Evolutionary conservation across 2,888 invertebrate genomes (phyloP).

Genomic region (Bombyx huttoni): DNA sequence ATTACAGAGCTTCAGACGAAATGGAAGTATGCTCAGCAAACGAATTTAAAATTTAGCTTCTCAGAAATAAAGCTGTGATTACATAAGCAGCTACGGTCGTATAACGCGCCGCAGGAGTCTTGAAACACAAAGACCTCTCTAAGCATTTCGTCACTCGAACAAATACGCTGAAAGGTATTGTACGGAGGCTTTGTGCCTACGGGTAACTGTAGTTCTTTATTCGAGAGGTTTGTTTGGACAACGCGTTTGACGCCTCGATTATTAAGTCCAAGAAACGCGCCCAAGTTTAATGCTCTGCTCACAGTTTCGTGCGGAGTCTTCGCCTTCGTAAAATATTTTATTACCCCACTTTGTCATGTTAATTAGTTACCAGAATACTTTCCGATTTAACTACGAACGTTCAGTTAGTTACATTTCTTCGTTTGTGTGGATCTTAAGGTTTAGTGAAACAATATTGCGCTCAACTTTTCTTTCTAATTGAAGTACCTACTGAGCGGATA

Average conservation of each 20-base stretch:
- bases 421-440: too few relatives aligned
- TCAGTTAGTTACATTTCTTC: too few relatives aligned
- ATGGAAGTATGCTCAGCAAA: neutral
- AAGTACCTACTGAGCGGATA: too few relatives aligned
- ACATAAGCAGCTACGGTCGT: conserved; percentile 13
- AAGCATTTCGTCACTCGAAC: conserved; percentile 51
- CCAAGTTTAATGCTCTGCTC: conserved; percentile 23
- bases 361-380: neutral
- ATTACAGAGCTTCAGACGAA: neutral
- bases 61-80: conserved; percentile 19
- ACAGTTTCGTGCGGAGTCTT: conserved; percentile 5
- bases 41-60: neutral
- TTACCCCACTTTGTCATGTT: neutral
- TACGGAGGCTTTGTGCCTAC: conserved; percentile 34
- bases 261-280: conserved; percentile 19
- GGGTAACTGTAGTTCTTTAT: conserved; percentile 47
- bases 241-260: conserved; percentile 48
- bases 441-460: too few relatives aligned
- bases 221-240: conserved; percentile 43
- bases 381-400: neutral
- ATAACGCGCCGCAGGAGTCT: conserved; percentile 35
- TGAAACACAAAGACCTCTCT: conserved; percentile 38
- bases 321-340: neutral
- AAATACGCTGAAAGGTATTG: conserved; percentile 51
- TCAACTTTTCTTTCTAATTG: too few relatives aligned